Percentiles rank a stretch among this genome's conserved stretches.
Conservation (phyloP, 2,797 vertebrate species). For the Lycodopsis pacificus region DNA sequence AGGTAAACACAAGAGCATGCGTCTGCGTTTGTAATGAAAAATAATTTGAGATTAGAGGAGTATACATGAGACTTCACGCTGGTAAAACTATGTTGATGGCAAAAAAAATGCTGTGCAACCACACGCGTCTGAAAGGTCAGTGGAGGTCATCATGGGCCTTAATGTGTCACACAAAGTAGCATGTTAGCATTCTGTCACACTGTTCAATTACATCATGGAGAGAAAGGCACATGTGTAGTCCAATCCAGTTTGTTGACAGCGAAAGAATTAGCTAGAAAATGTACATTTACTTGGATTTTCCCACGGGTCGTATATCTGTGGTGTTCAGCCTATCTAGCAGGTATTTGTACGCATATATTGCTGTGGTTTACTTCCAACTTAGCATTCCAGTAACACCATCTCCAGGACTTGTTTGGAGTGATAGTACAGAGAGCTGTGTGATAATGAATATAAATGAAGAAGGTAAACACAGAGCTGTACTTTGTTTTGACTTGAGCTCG, state of each 20-base stretch:
- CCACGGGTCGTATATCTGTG: not conserved
- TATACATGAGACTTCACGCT: not conserved
- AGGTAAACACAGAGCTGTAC: conserved; percentile 75
- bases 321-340: not conserved
- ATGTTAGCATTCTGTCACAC: conserved; percentile 36
- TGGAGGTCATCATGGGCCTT: conserved; percentile 4
- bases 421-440: conserved; percentile 54
- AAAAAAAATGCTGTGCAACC: not conserved
- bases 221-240: not conserved
- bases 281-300: not conserved
- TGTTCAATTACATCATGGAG: conserved; percentile 27
- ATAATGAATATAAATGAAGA: conserved; percentile 79
- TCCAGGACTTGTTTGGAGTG: conserved; percentile 34
- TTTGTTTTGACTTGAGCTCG: conserved; percentile 65
- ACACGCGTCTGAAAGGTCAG: conserved; percentile 28
- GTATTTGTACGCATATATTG: conserved; percentile 19
- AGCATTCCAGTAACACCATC: conserved; percentile 34
- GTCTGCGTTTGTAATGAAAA: conserved; percentile 35
- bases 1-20: conserved; percentile 79
- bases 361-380: conserved; percentile 6
- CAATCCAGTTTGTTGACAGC: not conserved
- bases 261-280: not conserved
- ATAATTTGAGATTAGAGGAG: not conserved
- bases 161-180: conserved; percentile 30
- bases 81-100: conserved; percentile 2